Evolutionary conservation across 2,888 invertebrate genomes (phyloP).

Genomic region (Erynnis tages): DNA sequence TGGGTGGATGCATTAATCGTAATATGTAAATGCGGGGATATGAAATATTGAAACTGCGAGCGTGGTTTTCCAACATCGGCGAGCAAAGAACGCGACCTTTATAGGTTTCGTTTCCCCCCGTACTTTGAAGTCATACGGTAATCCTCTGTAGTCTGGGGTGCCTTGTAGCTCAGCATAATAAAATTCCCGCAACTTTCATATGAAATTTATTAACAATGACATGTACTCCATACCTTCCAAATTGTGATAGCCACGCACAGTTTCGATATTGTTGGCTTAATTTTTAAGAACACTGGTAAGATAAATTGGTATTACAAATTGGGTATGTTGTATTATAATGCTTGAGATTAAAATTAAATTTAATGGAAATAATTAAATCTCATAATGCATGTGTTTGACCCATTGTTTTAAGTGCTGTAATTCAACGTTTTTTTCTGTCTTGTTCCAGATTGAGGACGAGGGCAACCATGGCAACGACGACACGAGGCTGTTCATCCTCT

Average conservation of each 20-base stretch:
- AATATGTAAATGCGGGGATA: constrained; percentile 76
- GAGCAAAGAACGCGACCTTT: constrained; percentile 40
- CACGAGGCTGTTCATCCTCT: constrained; percentile 96
- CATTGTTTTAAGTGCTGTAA: too few species aligned
- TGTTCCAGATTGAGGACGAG: constrained; percentile 97
- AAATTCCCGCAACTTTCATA: constrained; percentile 1
- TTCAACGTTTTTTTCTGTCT: constrained; percentile 30
- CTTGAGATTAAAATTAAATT: too few species aligned
- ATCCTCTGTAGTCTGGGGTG: constrained; percentile 14
- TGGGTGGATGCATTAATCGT: constrained; percentile 80
- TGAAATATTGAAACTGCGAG: constrained; percentile 75
- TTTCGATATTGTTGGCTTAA: too few species aligned
- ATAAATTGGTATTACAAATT: too few species aligned
- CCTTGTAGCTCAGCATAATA: too few species aligned
- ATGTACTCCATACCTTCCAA: not conserved
- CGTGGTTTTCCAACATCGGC: constrained; percentile 58
- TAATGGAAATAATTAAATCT: too few species aligned
- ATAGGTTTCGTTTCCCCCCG: constrained; percentile 42
- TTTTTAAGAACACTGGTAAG: too few species aligned
- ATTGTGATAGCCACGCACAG: too few species aligned
- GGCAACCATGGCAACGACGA: constrained; percentile 99
- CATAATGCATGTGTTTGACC: too few species aligned
- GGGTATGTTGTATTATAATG: too few species aligned
- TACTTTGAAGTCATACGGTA: constrained; percentile 19
- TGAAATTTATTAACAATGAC: not conserved